Conservation (phyloP, 1,140 invertebrate species). For the Aphelinus certus region DNA sequence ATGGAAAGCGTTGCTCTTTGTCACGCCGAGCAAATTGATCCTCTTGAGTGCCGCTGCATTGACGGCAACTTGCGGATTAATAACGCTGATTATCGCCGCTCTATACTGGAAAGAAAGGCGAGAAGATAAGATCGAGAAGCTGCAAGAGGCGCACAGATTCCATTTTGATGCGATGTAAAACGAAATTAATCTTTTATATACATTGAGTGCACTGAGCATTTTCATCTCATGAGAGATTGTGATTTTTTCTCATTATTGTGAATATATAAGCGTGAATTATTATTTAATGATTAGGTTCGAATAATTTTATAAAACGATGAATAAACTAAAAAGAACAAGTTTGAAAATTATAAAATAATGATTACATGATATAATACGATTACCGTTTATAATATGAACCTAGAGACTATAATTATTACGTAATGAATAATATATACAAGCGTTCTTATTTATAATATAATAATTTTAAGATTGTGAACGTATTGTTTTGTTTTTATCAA, state of each 20-base stretch:
- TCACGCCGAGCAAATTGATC: conserved; percentile 95
- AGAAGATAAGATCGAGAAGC: conserved; percentile 89
- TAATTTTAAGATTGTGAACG: no score
- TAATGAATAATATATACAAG: no score
- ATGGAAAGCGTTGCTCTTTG: conserved; percentile 95
- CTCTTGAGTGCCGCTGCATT: conserved; percentile 90
- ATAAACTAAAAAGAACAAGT: no score
- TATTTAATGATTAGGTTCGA: not conserved
- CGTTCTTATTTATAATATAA: no score
- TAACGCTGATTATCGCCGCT: conserved; percentile 84
- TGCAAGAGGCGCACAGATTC: conserved; percentile 88
- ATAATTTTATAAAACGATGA: conserved; percentile 4
- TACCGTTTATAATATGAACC: no score
- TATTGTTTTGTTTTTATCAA: no score
- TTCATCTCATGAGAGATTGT: not conserved
- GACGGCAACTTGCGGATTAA: conserved; percentile 85
- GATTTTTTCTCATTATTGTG: not conserved
- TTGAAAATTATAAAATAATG: no score
- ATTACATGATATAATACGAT: no score
- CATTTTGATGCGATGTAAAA: conserved; percentile 81
- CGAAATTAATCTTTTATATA: conserved; percentile 8
- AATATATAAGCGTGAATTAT: not conserved
- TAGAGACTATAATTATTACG: no score
- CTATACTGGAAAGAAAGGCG: conserved; percentile 94
- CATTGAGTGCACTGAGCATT: not conserved